These are phyloP conservation scores for Philereme vetulata DNA, from an alignment of 2,888 invertebrate genomes.

Conservation along the genomic window DNA sequence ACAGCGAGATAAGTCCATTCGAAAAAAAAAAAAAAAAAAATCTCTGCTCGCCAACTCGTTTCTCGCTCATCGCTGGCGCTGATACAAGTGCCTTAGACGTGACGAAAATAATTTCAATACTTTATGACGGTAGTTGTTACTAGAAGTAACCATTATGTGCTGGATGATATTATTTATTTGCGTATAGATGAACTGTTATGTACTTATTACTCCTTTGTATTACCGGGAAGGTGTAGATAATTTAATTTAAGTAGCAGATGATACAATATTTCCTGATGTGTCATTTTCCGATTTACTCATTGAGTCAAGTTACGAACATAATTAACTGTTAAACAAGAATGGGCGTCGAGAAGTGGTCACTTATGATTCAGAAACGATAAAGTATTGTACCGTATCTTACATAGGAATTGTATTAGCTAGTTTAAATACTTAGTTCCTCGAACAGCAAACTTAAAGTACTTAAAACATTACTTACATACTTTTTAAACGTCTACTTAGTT, in stretches of 20 bases:
- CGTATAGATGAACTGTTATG: neutral
- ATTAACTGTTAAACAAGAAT: slow-evolving; percentile 3
- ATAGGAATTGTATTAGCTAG: neutral
- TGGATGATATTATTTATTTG: no score
- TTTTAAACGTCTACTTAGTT: slow-evolving; percentile 16
- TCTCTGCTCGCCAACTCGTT: no score
- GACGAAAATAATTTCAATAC: no score
- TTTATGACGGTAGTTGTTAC: no score
- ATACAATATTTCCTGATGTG: slow-evolving; percentile 1
- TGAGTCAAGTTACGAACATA: slow-evolving; percentile 8
- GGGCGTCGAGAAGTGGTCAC: neutral
- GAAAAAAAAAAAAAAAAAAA: no score
- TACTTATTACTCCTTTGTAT: neutral
- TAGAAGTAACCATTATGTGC: no score
- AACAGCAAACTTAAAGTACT: neutral
- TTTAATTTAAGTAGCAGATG: neutral
- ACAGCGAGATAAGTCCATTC: no score
- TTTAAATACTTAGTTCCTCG: slow-evolving; percentile 1
- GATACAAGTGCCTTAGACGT: no score
- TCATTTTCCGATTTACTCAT: slow-evolving; percentile 5
- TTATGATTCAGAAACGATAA: slow-evolving; percentile 8
- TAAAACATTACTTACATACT: neutral
- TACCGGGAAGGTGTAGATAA: neutral
- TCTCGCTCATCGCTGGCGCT: no score
- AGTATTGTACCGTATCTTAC: slow-evolving; percentile 6